These are phyloP conservation scores for Muricea muricata DNA, from an alignment of 92 coral and sea anemone species.

Conservation along the genomic window DNA sequence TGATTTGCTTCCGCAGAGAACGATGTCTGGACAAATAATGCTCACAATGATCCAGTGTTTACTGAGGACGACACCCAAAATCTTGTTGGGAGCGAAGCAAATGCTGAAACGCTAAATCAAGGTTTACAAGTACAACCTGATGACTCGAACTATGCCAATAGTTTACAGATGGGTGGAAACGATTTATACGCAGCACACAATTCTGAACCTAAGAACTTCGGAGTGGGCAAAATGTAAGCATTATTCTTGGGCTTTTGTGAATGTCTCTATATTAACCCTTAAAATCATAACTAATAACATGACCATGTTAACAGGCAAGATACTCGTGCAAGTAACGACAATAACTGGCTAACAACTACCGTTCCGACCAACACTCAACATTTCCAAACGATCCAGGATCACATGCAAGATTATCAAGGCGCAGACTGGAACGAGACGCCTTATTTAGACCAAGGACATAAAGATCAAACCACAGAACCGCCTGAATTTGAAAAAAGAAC, in stretches of 20 bases:
- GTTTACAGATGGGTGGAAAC: neutral
- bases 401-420: neutral
- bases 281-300: neutral
- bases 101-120: neutral
- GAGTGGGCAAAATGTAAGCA: neutral
- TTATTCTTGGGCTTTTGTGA: neutral
- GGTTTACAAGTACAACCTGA: neutral
- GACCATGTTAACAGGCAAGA: neutral
- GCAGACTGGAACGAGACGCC: neutral
- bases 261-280: neutral
- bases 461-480: conserved; percentile 4
- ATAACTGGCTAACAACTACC: neutral
- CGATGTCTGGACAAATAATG: conserved; percentile 26
- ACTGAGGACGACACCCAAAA: neutral
- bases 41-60: conserved; percentile 9
- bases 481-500: neutral
- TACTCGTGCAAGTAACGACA: neutral
- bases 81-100: neutral
- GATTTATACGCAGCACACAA: neutral
- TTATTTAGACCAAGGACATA: neutral
- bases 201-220: neutral
- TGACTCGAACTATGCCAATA: neutral
- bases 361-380: neutral
- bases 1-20: neutral
- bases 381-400: neutral